Conservation (phyloP, 2,113 vertebrate genomes). For the Canis aureus region DNA sequence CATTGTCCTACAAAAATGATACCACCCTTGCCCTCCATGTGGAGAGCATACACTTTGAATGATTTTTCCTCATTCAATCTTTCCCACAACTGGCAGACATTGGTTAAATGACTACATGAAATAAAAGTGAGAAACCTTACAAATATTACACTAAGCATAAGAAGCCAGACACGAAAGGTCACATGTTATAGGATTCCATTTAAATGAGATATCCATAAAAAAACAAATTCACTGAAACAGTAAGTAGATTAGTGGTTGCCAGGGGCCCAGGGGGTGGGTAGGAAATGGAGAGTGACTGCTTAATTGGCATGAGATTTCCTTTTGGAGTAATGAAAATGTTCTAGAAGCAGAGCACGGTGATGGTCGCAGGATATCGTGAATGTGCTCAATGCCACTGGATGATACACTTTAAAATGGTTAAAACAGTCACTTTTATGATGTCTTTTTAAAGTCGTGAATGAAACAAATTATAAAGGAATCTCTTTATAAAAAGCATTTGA, state of each 20-base stretch:
- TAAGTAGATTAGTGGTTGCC: background rate
- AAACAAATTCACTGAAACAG: background rate
- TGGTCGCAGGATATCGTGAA: accelerated
- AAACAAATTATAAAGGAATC: background rate
- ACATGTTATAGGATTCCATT: background rate
- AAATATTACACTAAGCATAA: background rate
- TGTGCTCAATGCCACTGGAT: background rate
- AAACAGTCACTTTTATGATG: background rate
- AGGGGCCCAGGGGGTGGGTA: background rate
- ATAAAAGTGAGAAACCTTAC: constrained; percentile 14
- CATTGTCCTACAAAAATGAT: background rate
- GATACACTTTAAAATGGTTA: background rate
- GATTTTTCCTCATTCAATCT: background rate
- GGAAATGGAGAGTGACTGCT: background rate
- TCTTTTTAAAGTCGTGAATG: background rate
- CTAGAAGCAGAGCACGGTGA: background rate
- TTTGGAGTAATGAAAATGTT: background rate
- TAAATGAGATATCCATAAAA: background rate
- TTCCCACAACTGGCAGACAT: background rate
- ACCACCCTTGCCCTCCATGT: background rate
- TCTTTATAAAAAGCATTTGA: background rate
- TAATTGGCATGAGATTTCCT: background rate
- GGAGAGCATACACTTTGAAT: background rate
- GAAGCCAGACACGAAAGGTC: background rate
- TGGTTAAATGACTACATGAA: background rate